A percentile compares a stretch with the other conserved stretches of the same genome.
Conservation (phyloP, 2,113 vertebrate genomes). For the Euleptes europaea region DNA sequence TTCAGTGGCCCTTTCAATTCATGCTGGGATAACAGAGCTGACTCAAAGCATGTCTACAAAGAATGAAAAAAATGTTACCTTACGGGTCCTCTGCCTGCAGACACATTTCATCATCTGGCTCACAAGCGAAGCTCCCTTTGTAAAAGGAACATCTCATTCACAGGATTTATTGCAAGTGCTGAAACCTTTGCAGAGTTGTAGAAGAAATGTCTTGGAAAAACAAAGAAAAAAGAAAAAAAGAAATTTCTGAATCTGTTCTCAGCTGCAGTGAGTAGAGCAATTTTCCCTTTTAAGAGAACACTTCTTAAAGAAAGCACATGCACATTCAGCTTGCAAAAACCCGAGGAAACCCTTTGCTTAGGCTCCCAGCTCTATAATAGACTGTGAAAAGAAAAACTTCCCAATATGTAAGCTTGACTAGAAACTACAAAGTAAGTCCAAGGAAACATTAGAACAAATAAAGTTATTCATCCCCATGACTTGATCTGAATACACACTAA, state of each 20-base stretch:
- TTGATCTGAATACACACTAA: neutral
- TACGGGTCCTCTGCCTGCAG: slow-evolving; percentile 41
- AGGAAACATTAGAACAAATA: neutral
- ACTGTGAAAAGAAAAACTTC: neutral
- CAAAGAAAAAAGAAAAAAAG: neutral
- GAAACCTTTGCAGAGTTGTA: slow-evolving; percentile 15
- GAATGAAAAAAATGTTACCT: slow-evolving; percentile 25
- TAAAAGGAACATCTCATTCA: slow-evolving; percentile 35
- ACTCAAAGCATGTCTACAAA: slow-evolving; percentile 29
- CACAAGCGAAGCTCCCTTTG: slow-evolving; percentile 5
- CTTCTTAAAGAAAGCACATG: neutral
- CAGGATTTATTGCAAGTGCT: neutral
- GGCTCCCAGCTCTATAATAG: too few relatives aligned
- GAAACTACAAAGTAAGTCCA: neutral
- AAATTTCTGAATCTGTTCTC: neutral
- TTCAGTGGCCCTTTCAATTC: slow-evolving; percentile 12
- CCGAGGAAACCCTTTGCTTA: neutral
- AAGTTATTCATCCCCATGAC: neutral
- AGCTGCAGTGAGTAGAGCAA: too few relatives aligned
- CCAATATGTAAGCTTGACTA: neutral
- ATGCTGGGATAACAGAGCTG: neutral
- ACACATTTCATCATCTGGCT: slow-evolving; percentile 44
- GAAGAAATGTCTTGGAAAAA: slow-evolving; percentile 11
- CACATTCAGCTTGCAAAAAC: neutral
- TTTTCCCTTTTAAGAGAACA: neutral